Base-by-base conservation (phyloP, 2,888 invertebrate genomes). In the Volucella zonaria region DNA sequence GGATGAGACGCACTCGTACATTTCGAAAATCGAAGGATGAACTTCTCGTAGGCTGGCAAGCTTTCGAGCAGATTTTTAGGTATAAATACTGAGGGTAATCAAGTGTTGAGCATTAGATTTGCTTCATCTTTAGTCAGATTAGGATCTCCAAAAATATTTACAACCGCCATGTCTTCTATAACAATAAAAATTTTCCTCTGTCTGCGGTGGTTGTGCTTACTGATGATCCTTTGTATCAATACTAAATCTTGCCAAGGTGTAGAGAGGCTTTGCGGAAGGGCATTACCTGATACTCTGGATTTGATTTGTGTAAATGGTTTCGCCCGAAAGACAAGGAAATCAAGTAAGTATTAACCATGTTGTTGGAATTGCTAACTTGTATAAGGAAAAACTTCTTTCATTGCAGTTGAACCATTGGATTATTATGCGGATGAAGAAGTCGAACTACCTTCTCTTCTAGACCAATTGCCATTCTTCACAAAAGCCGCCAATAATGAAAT, bases 301-400 rank as follows among this genome's bases (percentile, higher is more conserved):
- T 52, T 23, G 8, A 59, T 89, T 6, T 90, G 90, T 23, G 3
- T 38, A 0, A 70, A 87, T 15, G 89, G 90, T n/a, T 90, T 78
- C 61, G 88, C 89, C 12, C 18, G 76, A 4, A 88, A 88, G 64
- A 18, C 87, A 1, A 89, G 88, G 51, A 80, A 82, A 52, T 86
- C 87, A 58, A 8, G 87, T 87, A 52, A 87, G 86, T 75, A 23
- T 12, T 1, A 23, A 3, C 18, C 4, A 4, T 59, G 15, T 23
- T n/a, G 1, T 4, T 3, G 11, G 1, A 8, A 31, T 6, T 15
- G 47, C 3, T 58, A 8, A 14, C 10, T 54, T n/a, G 6, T 38
- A 11, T 8, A 15, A 43, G 8, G 2, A 56, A 12, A 40, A 42
- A 15, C 15, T 15, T 15, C 42, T 8, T 68, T 42, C 62, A 15